These are phyloP conservation scores for Isoperla grammatica DNA, from an alignment of 2,888 invertebrate species.

Conservation along the genomic window DNA sequence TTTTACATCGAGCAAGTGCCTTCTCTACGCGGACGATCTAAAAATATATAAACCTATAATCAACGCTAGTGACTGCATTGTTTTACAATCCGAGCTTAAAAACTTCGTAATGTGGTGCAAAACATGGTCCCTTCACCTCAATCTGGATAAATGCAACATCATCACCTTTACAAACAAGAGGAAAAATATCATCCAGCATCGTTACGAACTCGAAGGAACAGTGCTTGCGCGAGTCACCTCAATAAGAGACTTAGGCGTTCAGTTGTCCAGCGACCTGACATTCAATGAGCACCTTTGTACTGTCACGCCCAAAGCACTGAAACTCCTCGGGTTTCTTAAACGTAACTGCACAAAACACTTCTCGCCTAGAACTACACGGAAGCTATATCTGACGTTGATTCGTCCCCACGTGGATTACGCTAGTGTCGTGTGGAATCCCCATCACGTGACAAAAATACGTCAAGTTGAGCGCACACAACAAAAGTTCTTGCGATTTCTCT, in stretches of 20 bases:
- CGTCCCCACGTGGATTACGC: conserved; percentile 3
- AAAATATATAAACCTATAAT: background rate
- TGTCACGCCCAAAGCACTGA: background rate
- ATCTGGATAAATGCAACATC: background rate
- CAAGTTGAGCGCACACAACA: background rate
- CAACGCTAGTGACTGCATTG: background rate
- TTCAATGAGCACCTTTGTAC: background rate
- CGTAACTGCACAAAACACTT: background rate
- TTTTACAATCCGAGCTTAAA: background rate
- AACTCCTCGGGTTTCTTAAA: background rate
- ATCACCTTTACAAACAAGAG: no score
- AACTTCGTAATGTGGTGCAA: background rate
- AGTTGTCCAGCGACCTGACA: background rate
- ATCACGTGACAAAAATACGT: background rate
- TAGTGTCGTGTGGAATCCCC: conserved; percentile 6
- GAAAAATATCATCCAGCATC: background rate
- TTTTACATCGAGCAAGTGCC: background rate
- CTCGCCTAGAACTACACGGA: background rate
- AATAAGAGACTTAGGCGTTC: background rate
- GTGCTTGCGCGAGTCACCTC: background rate
- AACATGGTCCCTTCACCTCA: background rate
- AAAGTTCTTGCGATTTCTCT: background rate
- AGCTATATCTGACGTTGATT: background rate
- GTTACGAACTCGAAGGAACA: background rate
- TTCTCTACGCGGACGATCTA: conserved; percentile 6